These are phyloP conservation scores for Theristicus caerulescens DNA, from an alignment of 2,113 vertebrate genomes.

Conservation along the genomic window DNA sequence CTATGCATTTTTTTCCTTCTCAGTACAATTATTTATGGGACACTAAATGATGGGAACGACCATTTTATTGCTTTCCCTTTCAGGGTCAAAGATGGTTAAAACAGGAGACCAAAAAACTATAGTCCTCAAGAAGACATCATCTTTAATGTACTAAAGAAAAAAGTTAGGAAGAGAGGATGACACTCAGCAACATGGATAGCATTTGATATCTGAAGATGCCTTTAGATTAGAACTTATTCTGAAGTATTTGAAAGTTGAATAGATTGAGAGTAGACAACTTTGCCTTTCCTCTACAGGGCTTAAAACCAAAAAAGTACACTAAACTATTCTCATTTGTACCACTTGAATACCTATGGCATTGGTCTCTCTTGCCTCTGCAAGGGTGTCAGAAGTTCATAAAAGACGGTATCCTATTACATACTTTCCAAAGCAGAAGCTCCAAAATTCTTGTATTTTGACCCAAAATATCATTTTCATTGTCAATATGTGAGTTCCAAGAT, in stretches of 20 bases:
- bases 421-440: background rate
- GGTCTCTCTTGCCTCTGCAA: background rate
- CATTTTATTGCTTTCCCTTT: background rate
- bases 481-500: background rate
- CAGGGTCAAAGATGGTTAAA: background rate
- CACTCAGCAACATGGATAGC: background rate
- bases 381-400: background rate
- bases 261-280: background rate
- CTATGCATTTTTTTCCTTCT: background rate
- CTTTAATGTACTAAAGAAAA: background rate
- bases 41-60: background rate
- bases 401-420: background rate
- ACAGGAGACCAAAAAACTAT: background rate
- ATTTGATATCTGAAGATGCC: background rate
- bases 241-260: background rate
- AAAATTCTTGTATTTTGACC: background rate
- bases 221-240: background rate
- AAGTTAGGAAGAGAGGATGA: background rate
- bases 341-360: background rate
- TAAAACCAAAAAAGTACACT: background rate
- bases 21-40: background rate
- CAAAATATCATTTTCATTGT: background rate
- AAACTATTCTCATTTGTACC: background rate
- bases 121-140: background rate
- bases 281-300: background rate